Evolutionary conservation across 2,888 invertebrate species (phyloP).

Genomic region (Villa cingulata): DNA sequence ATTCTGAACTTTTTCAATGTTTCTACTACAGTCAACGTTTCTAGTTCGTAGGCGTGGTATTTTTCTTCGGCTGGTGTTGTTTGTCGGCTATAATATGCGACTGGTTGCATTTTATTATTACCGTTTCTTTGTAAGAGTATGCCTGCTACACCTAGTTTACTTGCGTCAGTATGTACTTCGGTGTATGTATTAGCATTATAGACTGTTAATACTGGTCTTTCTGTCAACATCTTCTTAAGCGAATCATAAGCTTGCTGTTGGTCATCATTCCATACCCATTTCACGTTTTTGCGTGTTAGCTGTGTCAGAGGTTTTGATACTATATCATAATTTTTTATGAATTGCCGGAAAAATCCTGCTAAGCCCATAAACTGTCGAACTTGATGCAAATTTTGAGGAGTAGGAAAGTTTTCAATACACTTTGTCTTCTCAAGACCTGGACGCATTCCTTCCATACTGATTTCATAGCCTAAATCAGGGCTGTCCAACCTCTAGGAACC

Average conservation of each 20-base stretch:
- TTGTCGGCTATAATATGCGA: conserved; percentile 19
- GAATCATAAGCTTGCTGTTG: conserved; percentile 10
- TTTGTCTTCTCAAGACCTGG: conserved; percentile 17
- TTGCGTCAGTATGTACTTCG: conserved; percentile 20
- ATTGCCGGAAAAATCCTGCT: conserved; percentile 20
- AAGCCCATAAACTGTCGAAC: conserved; percentile 21
- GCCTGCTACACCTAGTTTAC: conserved; percentile 15
- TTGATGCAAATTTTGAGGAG: conserved; percentile 16
- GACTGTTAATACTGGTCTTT: conserved; percentile 14
- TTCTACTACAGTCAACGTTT: conserved; percentile 22
- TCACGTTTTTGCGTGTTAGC: conserved; percentile 2
- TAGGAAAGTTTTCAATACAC: conserved; percentile 14
- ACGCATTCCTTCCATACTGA: conserved; percentile 16
- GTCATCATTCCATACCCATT: conserved; percentile 6
- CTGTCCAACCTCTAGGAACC: too few species aligned
- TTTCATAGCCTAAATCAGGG: conserved; percentile 17
- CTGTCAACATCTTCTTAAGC: conserved; percentile 7
- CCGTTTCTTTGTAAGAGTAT: conserved; percentile 16
- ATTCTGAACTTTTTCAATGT: conserved; percentile 22
- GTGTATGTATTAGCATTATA: conserved; percentile 12
- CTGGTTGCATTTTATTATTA: conserved; percentile 6
- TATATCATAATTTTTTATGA: conserved; percentile 15
- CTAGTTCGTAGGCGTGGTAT: too few species aligned
- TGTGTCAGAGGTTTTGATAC: conserved; percentile 15
- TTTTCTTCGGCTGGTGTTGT: conserved; percentile 19